Evolutionary conservation across 2,113 vertebrate species (phyloP), one percentile per base, ranked within the genome.

Genomic region (Hystrix brachyura): DNA sequence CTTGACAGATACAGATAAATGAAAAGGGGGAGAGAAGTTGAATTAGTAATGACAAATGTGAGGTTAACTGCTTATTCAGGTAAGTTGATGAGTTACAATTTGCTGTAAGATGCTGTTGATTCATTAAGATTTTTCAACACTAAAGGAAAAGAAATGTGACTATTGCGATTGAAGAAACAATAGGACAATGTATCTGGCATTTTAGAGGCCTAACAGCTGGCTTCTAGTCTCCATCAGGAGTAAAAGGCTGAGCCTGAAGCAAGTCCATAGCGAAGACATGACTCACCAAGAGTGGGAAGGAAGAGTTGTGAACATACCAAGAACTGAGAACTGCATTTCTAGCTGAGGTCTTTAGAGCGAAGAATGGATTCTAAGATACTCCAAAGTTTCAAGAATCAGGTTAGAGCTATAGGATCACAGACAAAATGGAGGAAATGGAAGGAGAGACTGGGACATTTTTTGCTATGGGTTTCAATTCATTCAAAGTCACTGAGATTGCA

Each of bases 401-500:
- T 0, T 55, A 18, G 11, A 6, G 17, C 91, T 64, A 14, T 1
- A 69, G 27, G 67, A 86, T 51, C 38, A 23, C 10, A 38, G 67
- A n/a, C 46, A 38, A 88, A 87, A 80, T 84, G 81, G 43, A 62
- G 71, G 59, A 74, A 93, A 55, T 87, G 29, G 83, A 94, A 94
- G 82, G 43, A 25, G 69, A 90, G 11, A 83, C 38, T 71, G 43
- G 62, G 67, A 89, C 27, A 32, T 86, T 93, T 93, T 95, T 95
- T 96, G 46, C 85, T 93, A 62, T 76, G 57, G 71, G 82, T 78
- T 57, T 97, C 92, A 96, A 93, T 92, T 93, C 65, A 97, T 96
- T 95, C 95, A 95, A 85, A 96, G 60, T 97, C 88, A 93, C 88
- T 97, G 90, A 92, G 48, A 84, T 91, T 95, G 95, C 97, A 98